Base-by-base conservation (phyloP, 2,113 vertebrate species). In the Mola mola region DNA sequence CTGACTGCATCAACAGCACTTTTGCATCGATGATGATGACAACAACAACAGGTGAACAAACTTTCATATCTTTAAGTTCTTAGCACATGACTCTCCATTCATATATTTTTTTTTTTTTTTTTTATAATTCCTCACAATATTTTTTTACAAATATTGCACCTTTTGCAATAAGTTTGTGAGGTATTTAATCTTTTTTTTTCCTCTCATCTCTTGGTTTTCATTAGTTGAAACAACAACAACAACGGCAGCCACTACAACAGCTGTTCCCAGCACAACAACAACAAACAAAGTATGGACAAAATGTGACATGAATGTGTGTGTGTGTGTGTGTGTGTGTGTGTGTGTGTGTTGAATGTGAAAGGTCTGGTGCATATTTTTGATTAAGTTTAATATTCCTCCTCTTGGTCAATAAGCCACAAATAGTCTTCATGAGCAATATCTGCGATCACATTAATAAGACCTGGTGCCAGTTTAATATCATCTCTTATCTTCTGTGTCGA, bases 1-100 rank as follows among this genome's bases (percentile, higher is more conserved):
- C 89, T 0, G 84, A 59, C 61, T 96, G 93, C 81, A 84, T 93
- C 72, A 86, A 63, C 0, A 29, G 47, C 43, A 87, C 5, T 0
- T 65, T 92, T 0, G 57, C 49, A 28, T 80, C 17, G 0, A 78
- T 91, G 73, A 86, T 73, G 0, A 58, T 51, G 34, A 47, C 6
- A 3, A 68, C 77, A 8, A 76, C 78, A 1, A 60, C 84, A 79
- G 75, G 89, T 90, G 73, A 50, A 21, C 13, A 58, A 2, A 38
- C 9, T 17, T 43, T 48, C 15, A 29, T 36, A 46, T 49, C 13
- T 4, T 31, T 1, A 16, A 31, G 4, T 10, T 36, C 15, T 9
- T n/a, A n/a, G n/a, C n/a, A n/a, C n/a, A n/a, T n/a, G n/a, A n/a
- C n/a, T n/a, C n/a, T n/a, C n/a, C n/a, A n/a, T n/a, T n/a, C n/a